phyloP scores from a whole-genome alignment of 1,140 invertebrate genomes.

The Tetramorium parvispinum region DNA sequence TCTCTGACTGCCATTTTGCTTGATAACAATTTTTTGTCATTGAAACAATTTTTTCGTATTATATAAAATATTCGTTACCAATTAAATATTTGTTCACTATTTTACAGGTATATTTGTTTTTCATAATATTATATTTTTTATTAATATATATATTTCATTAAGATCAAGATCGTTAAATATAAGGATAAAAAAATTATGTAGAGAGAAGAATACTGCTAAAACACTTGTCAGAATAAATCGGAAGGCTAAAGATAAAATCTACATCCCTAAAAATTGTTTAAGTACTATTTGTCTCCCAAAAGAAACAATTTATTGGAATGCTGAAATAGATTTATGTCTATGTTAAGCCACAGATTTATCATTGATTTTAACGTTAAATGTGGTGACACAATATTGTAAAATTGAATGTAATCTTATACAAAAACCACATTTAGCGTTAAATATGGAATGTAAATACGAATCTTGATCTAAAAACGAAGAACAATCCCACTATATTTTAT shows the following conservation, averaged over 20 bases:
- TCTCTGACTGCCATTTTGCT: slow-evolving; percentile 3
- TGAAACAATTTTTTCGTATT: not conserved
- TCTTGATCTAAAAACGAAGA: not conserved
- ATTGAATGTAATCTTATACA: slow-evolving; percentile 2
- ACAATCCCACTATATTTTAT: not conserved
- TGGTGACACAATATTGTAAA: not conserved
- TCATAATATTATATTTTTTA: not conserved
- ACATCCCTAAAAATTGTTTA: slow-evolving; percentile 1
- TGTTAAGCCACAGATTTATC: not conserved
- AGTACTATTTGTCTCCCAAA: not conserved
- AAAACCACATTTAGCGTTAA: slow-evolving; percentile 16
- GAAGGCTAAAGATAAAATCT: not conserved
- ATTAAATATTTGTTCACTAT: slow-evolving; percentile 45
- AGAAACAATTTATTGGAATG: slow-evolving; percentile 32
- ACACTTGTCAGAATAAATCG: not conserved
- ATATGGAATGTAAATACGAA: slow-evolving; percentile 26
- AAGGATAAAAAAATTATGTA: too few relatives aligned
- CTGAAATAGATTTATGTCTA: slow-evolving; percentile 19
- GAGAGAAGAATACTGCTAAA: not conserved
- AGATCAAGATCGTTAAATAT: too few relatives aligned
- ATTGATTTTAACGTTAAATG: slow-evolving; percentile 25
- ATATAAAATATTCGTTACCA: not conserved
- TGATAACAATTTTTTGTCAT: not conserved
- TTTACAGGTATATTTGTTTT: slow-evolving; percentile 35
- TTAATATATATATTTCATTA: slow-evolving; percentile 4